These are phyloP conservation scores for Kobus ellipsiprymnus DNA, from an alignment of 2,113 vertebrate species.

Conservation along the genomic window DNA sequence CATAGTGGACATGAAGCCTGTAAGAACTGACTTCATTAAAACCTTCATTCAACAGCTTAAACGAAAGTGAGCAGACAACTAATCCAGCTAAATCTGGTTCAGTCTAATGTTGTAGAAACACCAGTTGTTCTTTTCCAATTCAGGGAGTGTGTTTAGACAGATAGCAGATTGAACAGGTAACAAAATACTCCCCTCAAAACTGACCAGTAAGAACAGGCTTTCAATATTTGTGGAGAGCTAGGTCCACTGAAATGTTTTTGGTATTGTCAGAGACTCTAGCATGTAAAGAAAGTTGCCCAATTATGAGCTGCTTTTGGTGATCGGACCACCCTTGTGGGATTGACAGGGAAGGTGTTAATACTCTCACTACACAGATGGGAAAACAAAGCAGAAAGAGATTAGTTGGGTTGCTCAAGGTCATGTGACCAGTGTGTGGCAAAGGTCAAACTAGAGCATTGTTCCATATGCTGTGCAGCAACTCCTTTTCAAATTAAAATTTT, in stretches of 20 bases:
- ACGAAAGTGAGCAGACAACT: not conserved
- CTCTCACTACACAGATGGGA: not conserved
- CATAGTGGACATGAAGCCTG: not conserved
- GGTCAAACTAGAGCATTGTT: not conserved
- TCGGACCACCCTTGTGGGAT: not conserved
- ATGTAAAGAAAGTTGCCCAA: not conserved
- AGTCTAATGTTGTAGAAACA: not conserved
- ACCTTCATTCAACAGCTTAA: conserved; percentile 22
- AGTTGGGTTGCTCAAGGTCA: not conserved
- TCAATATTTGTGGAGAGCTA: not conserved
- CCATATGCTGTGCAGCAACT: not conserved
- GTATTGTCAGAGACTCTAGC: not conserved
- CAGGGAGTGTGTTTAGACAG: not conserved
- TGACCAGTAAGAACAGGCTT: no score
- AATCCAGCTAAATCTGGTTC: conserved; percentile 16
- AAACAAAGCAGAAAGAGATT: not conserved
- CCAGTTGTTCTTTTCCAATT: not conserved
- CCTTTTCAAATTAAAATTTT: not conserved
- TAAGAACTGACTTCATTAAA: conserved; percentile 23
- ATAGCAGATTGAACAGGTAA: not conserved
- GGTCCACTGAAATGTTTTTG: not conserved
- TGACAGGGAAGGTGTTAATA: not conserved
- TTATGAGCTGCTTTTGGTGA: not conserved
- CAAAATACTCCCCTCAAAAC: not conserved
- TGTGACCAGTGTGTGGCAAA: not conserved